Evolutionary conservation across 2,113 vertebrate genomes (phyloP), one percentile per base, ranked within the genome.

Genomic region (Oceanodroma tethys): DNA sequence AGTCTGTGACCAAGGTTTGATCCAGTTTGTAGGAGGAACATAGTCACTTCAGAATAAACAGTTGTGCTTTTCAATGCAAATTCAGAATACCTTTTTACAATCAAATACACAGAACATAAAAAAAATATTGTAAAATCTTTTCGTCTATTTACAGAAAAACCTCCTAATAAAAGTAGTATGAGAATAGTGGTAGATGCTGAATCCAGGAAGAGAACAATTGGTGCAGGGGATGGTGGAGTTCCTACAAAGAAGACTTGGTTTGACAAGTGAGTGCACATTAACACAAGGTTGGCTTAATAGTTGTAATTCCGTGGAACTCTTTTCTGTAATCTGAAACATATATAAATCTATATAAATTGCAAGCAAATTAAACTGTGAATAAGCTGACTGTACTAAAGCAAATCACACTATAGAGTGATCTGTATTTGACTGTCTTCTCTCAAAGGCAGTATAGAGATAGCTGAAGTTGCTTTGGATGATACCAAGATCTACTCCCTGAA

Each of bases 111-210:
- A 56, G 47, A 75, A 86, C 86, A 82, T 80, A 40, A 3, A 76
- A 90, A 90, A 10, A 79, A 60, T 21, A 43, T 8, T 23, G 63
- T 47, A 21, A 42, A 96, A 70, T 97, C 58, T 95, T 97, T 86
- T 47, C 47, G 48, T 97, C 55, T 97, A 53, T 96, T 95, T 92
- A 95, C 97, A 99, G 99, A 99, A 92, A 99, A 99, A 94, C 98
- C 99, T 96, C 97, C 98, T 45, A 99, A 99, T 98, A 98, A 98
- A 98, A 99, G 98, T 96, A 99, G 97, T 73, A 99, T 99, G 98
- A 99, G 99, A 87, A 99, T 99, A 84, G 99, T 99, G 81, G 99
- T 99, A 97, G 99, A 99, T 95, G 99, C 99, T 23, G 99, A 99
- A 88, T 98, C 98, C n/a, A 99, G 99, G 95, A 99, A 99, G 97